These are phyloP conservation scores for Unio pictorum DNA, from an alignment of 2,888 invertebrate species.

Conservation along the genomic window DNA sequence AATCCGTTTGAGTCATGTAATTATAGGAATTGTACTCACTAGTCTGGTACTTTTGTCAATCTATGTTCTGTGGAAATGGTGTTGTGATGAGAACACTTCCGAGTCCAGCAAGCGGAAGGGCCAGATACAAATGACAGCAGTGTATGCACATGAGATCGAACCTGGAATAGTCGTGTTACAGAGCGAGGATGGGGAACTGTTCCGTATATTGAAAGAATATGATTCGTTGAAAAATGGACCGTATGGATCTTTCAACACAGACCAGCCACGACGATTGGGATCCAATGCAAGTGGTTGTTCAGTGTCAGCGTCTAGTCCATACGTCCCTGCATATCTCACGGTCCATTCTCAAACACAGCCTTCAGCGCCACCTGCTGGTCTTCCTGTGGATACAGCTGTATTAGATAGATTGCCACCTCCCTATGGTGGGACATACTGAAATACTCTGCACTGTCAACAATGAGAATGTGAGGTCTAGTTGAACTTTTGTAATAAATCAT, in stretches of 20 bases:
- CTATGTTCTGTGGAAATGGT: slow-evolving; percentile 15
- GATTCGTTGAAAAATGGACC: slow-evolving; percentile 4
- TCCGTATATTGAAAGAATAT: slow-evolving; percentile 40
- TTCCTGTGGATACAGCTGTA: too few relatives aligned
- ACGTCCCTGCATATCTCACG: too few relatives aligned
- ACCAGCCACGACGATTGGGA: too few relatives aligned
- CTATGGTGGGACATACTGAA: too few relatives aligned
- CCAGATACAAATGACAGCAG: slow-evolving; percentile 17
- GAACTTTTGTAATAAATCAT: too few relatives aligned
- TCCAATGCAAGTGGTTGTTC: too few relatives aligned
- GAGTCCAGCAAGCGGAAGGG: slow-evolving; percentile 4
- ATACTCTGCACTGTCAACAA: too few relatives aligned
- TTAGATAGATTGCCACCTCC: too few relatives aligned
- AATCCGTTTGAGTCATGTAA: slow-evolving; percentile 1
- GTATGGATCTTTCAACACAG: not conserved
- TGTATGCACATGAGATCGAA: slow-evolving; percentile 40
- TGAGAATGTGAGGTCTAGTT: too few relatives aligned
- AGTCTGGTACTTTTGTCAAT: slow-evolving; percentile 5
- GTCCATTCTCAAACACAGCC: too few relatives aligned
- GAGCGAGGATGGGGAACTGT: slow-evolving; percentile 39
- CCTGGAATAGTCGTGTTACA: slow-evolving; percentile 40
- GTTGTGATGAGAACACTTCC: slow-evolving; percentile 7
- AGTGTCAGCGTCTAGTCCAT: too few relatives aligned
- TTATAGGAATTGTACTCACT: slow-evolving; percentile 2
- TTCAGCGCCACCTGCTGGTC: too few relatives aligned